Percentiles rank a stretch among this genome's conserved stretches.
These are phyloP conservation scores for Dendrolimus kikuchii DNA, from an alignment of 1,140 invertebrate genomes.

Conservation along the genomic window DNA sequence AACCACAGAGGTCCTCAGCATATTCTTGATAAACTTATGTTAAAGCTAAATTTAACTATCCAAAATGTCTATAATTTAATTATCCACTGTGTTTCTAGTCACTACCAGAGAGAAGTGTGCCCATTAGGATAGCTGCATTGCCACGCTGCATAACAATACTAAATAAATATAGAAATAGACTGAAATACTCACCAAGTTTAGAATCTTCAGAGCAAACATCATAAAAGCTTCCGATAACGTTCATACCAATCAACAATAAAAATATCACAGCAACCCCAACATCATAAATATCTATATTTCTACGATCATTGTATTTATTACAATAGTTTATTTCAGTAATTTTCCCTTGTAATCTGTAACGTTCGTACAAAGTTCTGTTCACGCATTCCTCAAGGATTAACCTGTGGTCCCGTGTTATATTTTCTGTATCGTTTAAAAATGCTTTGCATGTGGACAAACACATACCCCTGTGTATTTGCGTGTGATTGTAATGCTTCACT, in stretches of 20 bases:
- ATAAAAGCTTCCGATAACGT: conserved; percentile 23
- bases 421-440: conserved; percentile 15
- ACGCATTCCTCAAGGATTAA: conserved; percentile 22
- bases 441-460: conserved; percentile 53
- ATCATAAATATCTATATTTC: conserved; percentile 18
- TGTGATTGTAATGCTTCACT: conserved; percentile 70
- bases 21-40: too few species aligned
- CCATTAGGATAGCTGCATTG: too few species aligned
- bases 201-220: conserved; percentile 18
- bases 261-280: conserved; percentile 18
- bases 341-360: conserved; percentile 20
- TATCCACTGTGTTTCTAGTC: too few species aligned
- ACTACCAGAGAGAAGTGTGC: too few species aligned
- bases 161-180: too few species aligned
- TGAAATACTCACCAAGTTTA: conserved; percentile 28
- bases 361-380: conserved; percentile 19
- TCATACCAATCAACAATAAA: conserved; percentile 20
- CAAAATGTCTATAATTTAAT: too few species aligned
- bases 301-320: conserved; percentile 11
- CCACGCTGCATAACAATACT: too few species aligned
- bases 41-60: too few species aligned
- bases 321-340: conserved; percentile 20
- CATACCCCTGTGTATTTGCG: conserved; percentile 66
- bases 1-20: too few species aligned
- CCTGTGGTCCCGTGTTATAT: conserved; percentile 2